Base-by-base conservation (phyloP, 2,888 invertebrate genomes). In the Acleris laterana region DNA sequence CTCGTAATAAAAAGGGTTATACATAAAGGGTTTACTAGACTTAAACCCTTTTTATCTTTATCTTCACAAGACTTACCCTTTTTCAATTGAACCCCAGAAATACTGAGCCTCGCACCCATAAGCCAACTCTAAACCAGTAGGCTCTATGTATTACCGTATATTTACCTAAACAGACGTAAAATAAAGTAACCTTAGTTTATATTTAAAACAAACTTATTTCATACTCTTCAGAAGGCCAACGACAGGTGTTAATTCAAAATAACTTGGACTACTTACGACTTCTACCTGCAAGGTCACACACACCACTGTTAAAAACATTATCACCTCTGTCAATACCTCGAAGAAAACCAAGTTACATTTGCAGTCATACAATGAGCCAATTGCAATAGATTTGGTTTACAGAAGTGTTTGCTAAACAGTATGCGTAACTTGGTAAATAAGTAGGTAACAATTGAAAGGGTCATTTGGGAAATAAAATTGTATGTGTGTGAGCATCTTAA, bases 201-300 rank as follows among this genome's bases (percentile, higher is more conserved):
- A 32, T 32, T 38, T 38, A 38, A 38, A 11, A 13, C 38, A 11
- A 11, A 38, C 13, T 3, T 17, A n/a, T 6, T 46, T 17, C 17
- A 46, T n/a, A 19, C 16, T 6, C 55, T 16, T n/a, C 42, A 42
- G 55, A 60, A 42, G 63, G 57, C 25, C 44, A 38, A 17, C 25
- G 16, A 17, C 32, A 28, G 7, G 28, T 50, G 56, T 19, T 63
- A 57, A 63, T 63, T 63, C 50, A 32, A 51, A 58, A 63, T 58
- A 51, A 63, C 32, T 51, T 63, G 46, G 46, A 57, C 63, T 63
- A 58, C 63, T 57, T 63, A 63, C 46, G 50, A 46, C 63, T 63
- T 58, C 57, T 50, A 46, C 25, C 28, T 46, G 19, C 57, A 58
- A 63, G 63, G 63, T 56, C 25, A n/a, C 50, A 44, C 38, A 13